Conservation (phyloP, 1,140 invertebrate genomes). For the Ceratosolen solmsi region DNA sequence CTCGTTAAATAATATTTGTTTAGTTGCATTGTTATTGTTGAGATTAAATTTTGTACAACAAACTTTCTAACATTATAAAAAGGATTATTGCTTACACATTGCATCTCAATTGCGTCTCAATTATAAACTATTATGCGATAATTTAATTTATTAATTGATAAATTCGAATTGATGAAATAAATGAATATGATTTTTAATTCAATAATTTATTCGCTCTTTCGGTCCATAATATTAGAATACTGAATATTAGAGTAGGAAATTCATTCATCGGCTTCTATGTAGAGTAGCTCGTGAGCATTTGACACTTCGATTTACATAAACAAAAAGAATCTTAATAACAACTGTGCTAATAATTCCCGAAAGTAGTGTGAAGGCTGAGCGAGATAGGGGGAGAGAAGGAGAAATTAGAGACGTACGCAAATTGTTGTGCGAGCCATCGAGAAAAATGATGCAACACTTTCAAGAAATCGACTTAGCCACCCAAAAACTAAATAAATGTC, state of each 20-base stretch:
- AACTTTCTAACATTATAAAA: too few relatives aligned
- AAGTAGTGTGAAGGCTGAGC: background rate
- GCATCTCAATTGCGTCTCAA: too few relatives aligned
- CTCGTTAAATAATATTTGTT: too few relatives aligned
- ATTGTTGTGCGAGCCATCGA: background rate
- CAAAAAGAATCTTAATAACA: slow-evolving; percentile 27
- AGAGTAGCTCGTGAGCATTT: background rate
- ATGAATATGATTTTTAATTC: too few relatives aligned
- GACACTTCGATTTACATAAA: slow-evolving; percentile 27
- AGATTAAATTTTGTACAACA: too few relatives aligned
- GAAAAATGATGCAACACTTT: slow-evolving; percentile 45
- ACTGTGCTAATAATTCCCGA: background rate
- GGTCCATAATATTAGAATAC: background rate
- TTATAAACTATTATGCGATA: too few relatives aligned
- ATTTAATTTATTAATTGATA: too few relatives aligned
- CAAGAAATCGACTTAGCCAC: slow-evolving; percentile 34
- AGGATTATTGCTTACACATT: too few relatives aligned
- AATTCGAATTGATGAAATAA: too few relatives aligned
- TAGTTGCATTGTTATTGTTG: too few relatives aligned
- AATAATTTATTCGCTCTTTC: background rate
- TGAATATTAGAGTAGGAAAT: background rate
- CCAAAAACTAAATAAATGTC: slow-evolving; percentile 10
- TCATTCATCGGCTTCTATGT: background rate
- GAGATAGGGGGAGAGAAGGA: background rate
- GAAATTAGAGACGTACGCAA: background rate